phyloP scores from a whole-genome alignment of 2,888 invertebrate genomes.

The Brachyptera risi region DNA sequence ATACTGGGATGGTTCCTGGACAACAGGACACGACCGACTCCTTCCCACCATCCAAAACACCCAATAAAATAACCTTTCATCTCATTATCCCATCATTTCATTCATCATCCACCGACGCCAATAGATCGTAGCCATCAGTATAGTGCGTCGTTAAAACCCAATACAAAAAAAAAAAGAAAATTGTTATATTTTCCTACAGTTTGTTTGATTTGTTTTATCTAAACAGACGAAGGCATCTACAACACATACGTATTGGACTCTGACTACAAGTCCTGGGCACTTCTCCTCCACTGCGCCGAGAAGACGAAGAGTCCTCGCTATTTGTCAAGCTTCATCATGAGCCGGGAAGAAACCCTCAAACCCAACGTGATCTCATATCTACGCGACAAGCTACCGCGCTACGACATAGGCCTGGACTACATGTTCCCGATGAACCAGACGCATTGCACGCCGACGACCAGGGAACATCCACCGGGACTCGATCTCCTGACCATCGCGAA shows the following conservation, averaged over 20 bases:
- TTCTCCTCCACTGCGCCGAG: slow-evolving; percentile 82
- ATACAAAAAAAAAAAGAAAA: too few species aligned
- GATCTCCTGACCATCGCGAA: not conserved
- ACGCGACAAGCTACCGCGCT: slow-evolving; percentile 69
- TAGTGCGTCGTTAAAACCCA: too few species aligned
- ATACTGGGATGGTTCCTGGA: too few species aligned
- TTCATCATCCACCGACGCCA: too few species aligned
- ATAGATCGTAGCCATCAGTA: too few species aligned
- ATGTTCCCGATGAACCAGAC: slow-evolving; percentile 78
- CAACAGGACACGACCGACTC: too few species aligned
- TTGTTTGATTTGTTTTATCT: not conserved
- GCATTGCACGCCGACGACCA: slow-evolving; percentile 48
- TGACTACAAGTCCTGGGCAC: slow-evolving; percentile 77
- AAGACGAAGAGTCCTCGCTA: slow-evolving; percentile 73
- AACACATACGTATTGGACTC: slow-evolving; percentile 84
- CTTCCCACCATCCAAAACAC: too few species aligned
- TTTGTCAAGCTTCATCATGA: slow-evolving; percentile 77
- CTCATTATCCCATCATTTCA: too few species aligned
- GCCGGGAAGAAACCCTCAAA: slow-evolving; percentile 56
- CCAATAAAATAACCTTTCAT: too few species aligned
- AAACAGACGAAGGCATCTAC: slow-evolving; percentile 79
- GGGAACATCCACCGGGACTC: slow-evolving; percentile 3
- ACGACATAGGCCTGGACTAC: slow-evolving; percentile 80
- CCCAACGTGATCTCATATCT: slow-evolving; percentile 65
- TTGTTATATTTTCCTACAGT: too few species aligned